Evolutionary conservation across 2,888 invertebrate species (phyloP), one percentile per base, ranked within the genome.

Genomic region (Dicycla oo): DNA sequence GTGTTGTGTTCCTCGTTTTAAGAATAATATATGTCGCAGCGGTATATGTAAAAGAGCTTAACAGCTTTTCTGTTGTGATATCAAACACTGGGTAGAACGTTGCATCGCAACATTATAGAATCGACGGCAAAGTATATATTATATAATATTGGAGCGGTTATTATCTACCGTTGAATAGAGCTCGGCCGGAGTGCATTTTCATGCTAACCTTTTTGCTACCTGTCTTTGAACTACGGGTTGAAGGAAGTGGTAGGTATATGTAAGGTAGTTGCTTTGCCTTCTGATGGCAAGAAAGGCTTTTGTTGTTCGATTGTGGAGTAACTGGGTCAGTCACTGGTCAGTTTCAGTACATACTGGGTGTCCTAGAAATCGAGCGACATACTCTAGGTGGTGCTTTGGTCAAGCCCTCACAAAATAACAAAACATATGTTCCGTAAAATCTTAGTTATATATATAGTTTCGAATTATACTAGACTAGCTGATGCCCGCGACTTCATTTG

Each of bases 91-190:
- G 47, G 0, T 56, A 26, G 4, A 58, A 43, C 26, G 40, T 20
- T 38, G 47, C 61, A 68, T 64, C 34, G 34, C 38, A 62, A 58
- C n/a, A n/a, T 64, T 54, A 69, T 62, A 15, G 57, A 23, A 20
- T 49, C 26, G 23, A 30, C 30, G 65, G 66, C 74, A 68, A 64
- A 78, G 45, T 54, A 43, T 68, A 8, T 8, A 62, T 47, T 20
- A 54, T 34, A 56, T 40, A 57, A 78, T 83, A 78, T 80, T 63
- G 63, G 34, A 23, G 45, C 60, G 20, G 51, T 69, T 69, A 80
- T 73, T 74, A 80, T 80, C 43, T 60, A 13, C 34, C 47, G 74
- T 34, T 62, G 72, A 83, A 83, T 69, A 15, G 72, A 73, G 75
- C 56, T 53, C 30, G 60, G 34, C 30, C 34, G 45, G 26, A 74